Evolutionary conservation across 2,888 invertebrate genomes (phyloP).

Genomic region (Hirtodrosophila alboralis): DNA sequence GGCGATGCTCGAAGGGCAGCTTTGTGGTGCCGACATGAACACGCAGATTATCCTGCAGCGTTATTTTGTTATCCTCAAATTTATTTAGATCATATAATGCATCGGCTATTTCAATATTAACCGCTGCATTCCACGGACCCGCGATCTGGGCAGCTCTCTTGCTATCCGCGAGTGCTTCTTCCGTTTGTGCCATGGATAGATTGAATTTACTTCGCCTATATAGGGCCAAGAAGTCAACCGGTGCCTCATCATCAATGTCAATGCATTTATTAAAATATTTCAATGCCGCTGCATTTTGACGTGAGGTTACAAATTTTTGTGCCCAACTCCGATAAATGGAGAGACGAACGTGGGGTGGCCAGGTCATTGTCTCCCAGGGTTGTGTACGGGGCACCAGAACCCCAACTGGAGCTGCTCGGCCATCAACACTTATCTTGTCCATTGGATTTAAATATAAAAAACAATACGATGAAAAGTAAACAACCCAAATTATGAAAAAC

Average conservation of each 20-base stretch:
- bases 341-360: slow-evolving; percentile 30
- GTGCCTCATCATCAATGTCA: slow-evolving; percentile 15
- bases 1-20: slow-evolving; percentile 49
- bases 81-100: slow-evolving; percentile 58
- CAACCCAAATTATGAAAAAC: slow-evolving; percentile 10
- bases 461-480: slow-evolving; percentile 3
- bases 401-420: not conserved
- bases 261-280: slow-evolving; percentile 62
- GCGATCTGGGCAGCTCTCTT: slow-evolving; percentile 18
- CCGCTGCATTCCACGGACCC: slow-evolving; percentile 6
- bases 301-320: slow-evolving; percentile 31
- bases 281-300: slow-evolving; percentile 45
- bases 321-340: slow-evolving; percentile 70
- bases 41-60: slow-evolving; percentile 31
- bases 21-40: slow-evolving; percentile 39
- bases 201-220: slow-evolving; percentile 61
- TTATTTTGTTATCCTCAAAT: slow-evolving; percentile 53
- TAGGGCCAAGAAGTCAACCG: slow-evolving; percentile 38
- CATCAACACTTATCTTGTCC: not conserved
- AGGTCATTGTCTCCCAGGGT: slow-evolving; percentile 52
- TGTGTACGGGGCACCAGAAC: not conserved
- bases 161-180: slow-evolving; percentile 50
- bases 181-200: slow-evolving; percentile 47
- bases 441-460: slow-evolving; percentile 23
- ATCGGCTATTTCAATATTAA: slow-evolving; percentile 54